These are phyloP conservation scores for Harlomillsia oculata DNA, from an alignment of 1,140 invertebrate genomes.

Conservation along the genomic window DNA sequence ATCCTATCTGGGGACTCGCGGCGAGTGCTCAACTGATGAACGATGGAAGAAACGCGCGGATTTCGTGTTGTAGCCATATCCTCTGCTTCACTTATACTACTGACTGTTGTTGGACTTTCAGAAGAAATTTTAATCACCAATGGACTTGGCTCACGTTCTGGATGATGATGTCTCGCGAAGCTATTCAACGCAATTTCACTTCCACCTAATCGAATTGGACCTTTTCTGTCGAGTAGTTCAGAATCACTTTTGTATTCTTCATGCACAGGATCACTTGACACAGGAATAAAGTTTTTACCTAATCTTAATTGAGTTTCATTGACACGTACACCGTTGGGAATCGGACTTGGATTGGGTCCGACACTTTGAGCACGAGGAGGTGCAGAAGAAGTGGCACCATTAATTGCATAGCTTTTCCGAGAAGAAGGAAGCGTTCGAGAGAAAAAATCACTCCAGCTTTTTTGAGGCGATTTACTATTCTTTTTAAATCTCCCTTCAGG, in stretches of 20 bases:
- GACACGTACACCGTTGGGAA: neutral
- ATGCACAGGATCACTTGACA: too few species aligned
- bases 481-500: neutral
- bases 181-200: neutral
- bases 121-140: neutral
- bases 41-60: constrained; percentile 19
- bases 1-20: constrained; percentile 8
- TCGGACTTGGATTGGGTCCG: neutral
- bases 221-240: neutral
- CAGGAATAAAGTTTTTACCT: too few species aligned
- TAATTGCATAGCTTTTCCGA: neutral
- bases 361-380: neutral
- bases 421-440: constrained; percentile 1
- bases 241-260: neutral
- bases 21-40: constrained; percentile 17
- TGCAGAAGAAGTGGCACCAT: too few species aligned
- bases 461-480: neutral
- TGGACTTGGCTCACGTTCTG: neutral
- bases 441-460: constrained; percentile 16
- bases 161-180: neutral
- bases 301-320: too few species aligned
- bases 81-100: neutral
- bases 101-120: neutral
- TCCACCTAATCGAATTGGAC: neutral
- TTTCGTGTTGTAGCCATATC: neutral